Evolutionary conservation across 2,888 invertebrate genomes (phyloP), one percentile per base, ranked within the genome.

Genomic region (Lithodes maja): DNA sequence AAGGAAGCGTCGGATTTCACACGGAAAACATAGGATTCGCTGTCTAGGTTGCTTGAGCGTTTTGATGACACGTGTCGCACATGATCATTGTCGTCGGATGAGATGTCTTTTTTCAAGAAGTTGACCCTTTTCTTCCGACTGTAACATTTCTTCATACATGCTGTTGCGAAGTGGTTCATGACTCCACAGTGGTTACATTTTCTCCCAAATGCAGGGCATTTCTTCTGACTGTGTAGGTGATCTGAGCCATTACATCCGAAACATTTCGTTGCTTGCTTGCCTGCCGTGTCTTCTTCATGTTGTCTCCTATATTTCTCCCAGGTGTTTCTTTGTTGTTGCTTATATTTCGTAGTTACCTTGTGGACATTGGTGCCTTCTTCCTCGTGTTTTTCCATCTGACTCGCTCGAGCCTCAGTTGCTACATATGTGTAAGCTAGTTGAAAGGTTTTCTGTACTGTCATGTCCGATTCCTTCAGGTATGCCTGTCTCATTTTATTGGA

Each of bases 371-470:
- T 77, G 74, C 74, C 74, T 74, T 74, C 82, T 82, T 82, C 61
- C 49, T 82, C 82, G n/a, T 1, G 61, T 55, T 82, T 82, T 33
- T 82, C 82, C 55, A 82, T 82, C n/a, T 82, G 82, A 82, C 33
- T 82, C 12, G 82, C 82, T 82, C 55, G 82, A 61, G 17, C 61
- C 55, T 68, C 55, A 7, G n/a, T 61, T 82, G 68, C 61, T 82
- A 54, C 68, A 17, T 82, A 82, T 68, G 55, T 82, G 55, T 82
- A 82, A 55, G 55, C 61, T 82, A 82, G 33, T 82, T 82, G 7
- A 12, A 82, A 7, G 17, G 7, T 82, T 54, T 82, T 33, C 33
- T 33, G 33, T 33, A 33, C 33, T 33, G 33, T 33, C 33, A 33
- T 33, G 33, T 33, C 33, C 33, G 33, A 33, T 33, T 33, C 33